Evolutionary conservation across 2,888 invertebrate genomes (phyloP), one percentile per base, ranked within the genome.

Genomic region (Cartodere bifasciata): DNA sequence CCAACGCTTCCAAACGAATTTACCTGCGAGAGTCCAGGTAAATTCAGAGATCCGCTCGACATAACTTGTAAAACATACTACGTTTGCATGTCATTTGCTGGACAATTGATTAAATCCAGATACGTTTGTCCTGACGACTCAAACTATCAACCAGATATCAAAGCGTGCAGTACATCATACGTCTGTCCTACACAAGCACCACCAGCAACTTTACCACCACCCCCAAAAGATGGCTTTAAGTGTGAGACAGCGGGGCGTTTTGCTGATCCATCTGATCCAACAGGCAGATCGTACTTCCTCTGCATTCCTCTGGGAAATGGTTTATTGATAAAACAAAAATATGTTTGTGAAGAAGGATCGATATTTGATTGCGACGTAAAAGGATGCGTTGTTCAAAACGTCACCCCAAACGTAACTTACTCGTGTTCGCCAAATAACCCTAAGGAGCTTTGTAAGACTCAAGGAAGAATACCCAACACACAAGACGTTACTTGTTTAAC

Each of bases 201-300:
- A n/a, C n/a, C n/a, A n/a, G n/a, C n/a, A n/a, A 26, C n/a, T 7
- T 4, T n/a, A n/a, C n/a, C n/a, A n/a, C 23, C 16, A 22, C 6
- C 13, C 15, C 2, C 16, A n/a, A 26, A 17, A 9, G 25, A 32
- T 23, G 28, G 30, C 11, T 39, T 39, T 21, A 28, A 15, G 11
- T 42, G 42, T 21, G 43, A 55, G 1, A 31, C 56, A 2, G 52
- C 52, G 1, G 67, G 67, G 1, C 53, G 65, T 40, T 65, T 54
- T 24, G 53, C 62, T 1, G 52, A 68, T 40, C 40, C 52, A 2
- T 35, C 52, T 2, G 65, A 66, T 29, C 46, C 9, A 12, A 40
- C 28, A n/a, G 49, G 50, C 36, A 28, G 35, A 17, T 42, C 32
- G n/a, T 50, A 48, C 24, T 48, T 39, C 30, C 26, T 44, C 15